Evolutionary conservation across 2,888 invertebrate genomes (phyloP).

Genomic region (Eurytoma californica): DNA sequence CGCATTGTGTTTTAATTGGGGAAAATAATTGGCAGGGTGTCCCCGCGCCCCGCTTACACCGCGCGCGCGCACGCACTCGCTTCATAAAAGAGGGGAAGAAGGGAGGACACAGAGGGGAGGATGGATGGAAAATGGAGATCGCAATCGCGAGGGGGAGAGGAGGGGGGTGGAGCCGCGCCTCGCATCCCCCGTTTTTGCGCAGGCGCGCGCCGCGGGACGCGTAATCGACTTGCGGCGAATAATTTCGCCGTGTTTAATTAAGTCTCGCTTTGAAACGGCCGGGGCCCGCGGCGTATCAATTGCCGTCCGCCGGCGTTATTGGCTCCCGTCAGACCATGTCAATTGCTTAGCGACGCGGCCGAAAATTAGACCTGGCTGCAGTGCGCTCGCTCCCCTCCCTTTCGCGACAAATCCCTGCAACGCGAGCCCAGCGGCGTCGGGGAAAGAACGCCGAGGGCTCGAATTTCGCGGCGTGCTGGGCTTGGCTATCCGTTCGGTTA

Average conservation of each 20-base stretch:
- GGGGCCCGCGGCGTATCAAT: conserved; percentile 28
- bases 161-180: conserved; percentile 60
- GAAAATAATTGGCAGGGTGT: conserved; percentile 74
- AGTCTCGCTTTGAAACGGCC: conserved; percentile 64
- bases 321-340: conserved; percentile 32
- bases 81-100: not conserved
- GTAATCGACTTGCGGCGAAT: conserved; percentile 53
- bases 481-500: too few species aligned
- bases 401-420: not conserved
- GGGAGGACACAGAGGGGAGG: not conserved
- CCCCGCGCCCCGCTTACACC: not conserved
- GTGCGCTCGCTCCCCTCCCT: not conserved
- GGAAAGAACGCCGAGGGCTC: not conserved
- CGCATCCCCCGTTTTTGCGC: conserved; percentile 50
- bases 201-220: conserved; percentile 11
- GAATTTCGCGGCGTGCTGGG: too few species aligned
- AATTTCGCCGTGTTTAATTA: conserved; percentile 71
- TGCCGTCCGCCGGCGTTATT: conserved; percentile 21
- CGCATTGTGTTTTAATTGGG: conserved; percentile 73
- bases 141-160: conserved; percentile 69
- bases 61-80: not conserved
- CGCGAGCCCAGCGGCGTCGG: not conserved
- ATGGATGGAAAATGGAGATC: conserved; percentile 72
- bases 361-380: conserved; percentile 32
- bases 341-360: conserved; percentile 20